Evolutionary conservation across 2,113 vertebrate species (phyloP).

Genomic region (Sinocyclocheilus anshuiensis): DNA sequence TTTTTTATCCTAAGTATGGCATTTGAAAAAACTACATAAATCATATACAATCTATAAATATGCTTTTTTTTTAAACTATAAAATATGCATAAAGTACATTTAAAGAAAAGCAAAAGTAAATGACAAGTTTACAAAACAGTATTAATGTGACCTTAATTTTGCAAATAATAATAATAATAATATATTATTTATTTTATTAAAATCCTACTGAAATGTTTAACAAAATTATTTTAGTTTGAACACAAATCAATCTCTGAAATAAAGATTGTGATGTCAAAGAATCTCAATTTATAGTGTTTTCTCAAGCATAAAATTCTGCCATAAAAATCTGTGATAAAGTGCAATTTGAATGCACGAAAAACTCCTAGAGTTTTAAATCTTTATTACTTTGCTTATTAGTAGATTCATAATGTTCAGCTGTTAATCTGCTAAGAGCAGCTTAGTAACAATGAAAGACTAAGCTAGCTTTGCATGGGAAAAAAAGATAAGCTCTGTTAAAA

Average conservation of each 20-base stretch:
- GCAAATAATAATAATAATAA: neutral
- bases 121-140: neutral
- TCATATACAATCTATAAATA: too few relatives aligned
- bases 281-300: neutral
- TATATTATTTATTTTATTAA: neutral
- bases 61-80: too few relatives aligned
- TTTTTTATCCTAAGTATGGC: too few relatives aligned
- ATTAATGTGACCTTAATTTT: neutral
- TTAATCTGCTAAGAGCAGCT: neutral
- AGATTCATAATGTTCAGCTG: neutral
- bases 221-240: neutral
- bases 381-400: slow-evolving; percentile 6
- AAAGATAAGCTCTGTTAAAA: slow-evolving; percentile 6
- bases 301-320: neutral
- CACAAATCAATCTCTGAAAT: neutral
- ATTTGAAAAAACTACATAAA: too few relatives aligned
- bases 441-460: neutral
- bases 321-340: neutral
- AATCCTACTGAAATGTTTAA: neutral
- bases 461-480: neutral
- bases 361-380: neutral
- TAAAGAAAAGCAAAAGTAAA: neutral
- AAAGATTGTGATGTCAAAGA: neutral
- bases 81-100: neutral
- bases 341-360: neutral